These are phyloP conservation scores for Trichonephila clavata DNA, from an alignment of 1,140 invertebrate species.

Conservation along the genomic window DNA sequence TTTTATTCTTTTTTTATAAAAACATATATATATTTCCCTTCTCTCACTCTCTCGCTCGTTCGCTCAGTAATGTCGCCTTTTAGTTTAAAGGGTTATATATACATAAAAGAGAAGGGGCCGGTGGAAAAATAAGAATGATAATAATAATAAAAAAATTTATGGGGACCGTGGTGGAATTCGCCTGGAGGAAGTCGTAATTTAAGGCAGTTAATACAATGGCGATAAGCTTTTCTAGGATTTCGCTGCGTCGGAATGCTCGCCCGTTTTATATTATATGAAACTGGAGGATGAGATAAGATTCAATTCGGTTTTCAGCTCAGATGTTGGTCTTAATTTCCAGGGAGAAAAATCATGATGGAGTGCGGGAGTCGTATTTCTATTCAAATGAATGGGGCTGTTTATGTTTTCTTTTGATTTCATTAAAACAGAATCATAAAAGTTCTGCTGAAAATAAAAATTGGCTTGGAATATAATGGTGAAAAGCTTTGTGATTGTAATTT, in stretches of 20 bases:
- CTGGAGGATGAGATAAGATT: conserved; percentile 6
- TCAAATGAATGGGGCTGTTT: no score
- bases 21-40: conserved; percentile 53
- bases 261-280: not conserved
- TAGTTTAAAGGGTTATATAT: conserved; percentile 46
- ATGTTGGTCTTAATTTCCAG: not conserved
- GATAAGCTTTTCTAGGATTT: conserved; percentile 46
- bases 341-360: not conserved
- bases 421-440: no score
- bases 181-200: conserved; percentile 38
- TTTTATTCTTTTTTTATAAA: conserved; percentile 51
- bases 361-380: not conserved
- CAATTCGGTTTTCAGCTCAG: not conserved
- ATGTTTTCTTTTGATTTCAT: no score
- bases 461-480: no score
- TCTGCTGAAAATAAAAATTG: no score
- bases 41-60: not conserved
- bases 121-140: conserved; percentile 18
- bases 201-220: conserved; percentile 39
- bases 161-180: conserved; percentile 12
- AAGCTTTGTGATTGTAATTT: no score
- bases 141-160: conserved; percentile 48
- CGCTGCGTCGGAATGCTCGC: not conserved
- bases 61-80: conserved; percentile 43
- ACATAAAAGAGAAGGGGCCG: not conserved